Base-by-base conservation (phyloP, 2,797 vertebrate genomes). In the Rousettus madagascariensis region DNA sequence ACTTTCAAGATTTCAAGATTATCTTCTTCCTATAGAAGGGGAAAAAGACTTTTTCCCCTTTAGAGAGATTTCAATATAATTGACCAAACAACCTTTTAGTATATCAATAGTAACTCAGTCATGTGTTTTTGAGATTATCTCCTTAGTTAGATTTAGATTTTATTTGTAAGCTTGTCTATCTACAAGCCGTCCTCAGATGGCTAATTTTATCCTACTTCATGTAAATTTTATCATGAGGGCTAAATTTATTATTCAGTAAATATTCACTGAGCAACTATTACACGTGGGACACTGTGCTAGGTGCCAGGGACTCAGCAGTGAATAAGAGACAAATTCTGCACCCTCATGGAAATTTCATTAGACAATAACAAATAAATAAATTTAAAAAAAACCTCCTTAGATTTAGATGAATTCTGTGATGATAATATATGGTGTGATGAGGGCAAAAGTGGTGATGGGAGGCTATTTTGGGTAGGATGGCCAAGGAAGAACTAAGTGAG, bases 141-240 rank as follows among this genome's bases (percentile, higher is more conserved):
- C 24, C 6, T 89, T 72, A 43, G 90, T 91, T 92, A 57, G 30
- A 89, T 69, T 89, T 80, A 82, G 65, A 59, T 78, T 89, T 96
- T 16, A 49, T 68, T 85, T 91, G 49, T 90, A 28, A 61, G 61
- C 3, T 89, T 41, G 20, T 10, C 4, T 61, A 72, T 77, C 15
- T 66, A 33, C 13, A 85, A 82, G 38, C 10, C 71, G n/a, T 80
- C 46, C 38, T 89, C 43, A 43, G n/a, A 30, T 77, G 16, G 41
- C 49, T 91, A 78, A 88, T 90, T 93, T 89, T 13, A 75, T 66
- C 8, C 19, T 59, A 79, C 24, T 94, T 59, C 69, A 93, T 28
- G 68, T 26, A 66, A 24, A 38, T 38, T 38, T 85, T 88, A 16
- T 49, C 68, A 17, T 79, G 20, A 77, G 12, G 28, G 53, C 22